Evolutionary conservation across 1,140 invertebrate genomes (phyloP).

Genomic region (Paraescarpia echinospica): DNA sequence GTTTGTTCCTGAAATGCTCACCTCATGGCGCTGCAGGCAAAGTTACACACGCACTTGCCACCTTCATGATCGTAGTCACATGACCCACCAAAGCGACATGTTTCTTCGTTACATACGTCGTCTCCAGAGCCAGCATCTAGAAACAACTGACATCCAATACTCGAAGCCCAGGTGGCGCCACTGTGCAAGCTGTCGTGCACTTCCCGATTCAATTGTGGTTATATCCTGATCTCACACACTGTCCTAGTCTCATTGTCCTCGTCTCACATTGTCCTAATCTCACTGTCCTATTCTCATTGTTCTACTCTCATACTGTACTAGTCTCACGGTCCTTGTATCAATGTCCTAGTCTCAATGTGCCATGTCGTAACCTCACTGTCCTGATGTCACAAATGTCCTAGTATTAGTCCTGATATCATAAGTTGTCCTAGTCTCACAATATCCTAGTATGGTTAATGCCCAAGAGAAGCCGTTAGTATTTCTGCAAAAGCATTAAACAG

Average conservation of each 20-base stretch:
- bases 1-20: conserved; percentile 26
- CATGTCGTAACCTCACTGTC: too few species aligned
- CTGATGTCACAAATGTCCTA: too few species aligned
- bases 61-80: conserved; percentile 63
- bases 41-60: conserved; percentile 53
- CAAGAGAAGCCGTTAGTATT: background rate
- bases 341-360: too few species aligned
- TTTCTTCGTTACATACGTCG: conserved; percentile 72
- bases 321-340: too few species aligned
- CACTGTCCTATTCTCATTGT: too few species aligned
- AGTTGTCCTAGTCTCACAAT: too few species aligned
- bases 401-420: too few species aligned
- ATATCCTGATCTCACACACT: background rate
- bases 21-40: conserved; percentile 54
- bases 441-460: background rate
- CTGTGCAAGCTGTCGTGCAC: background rate
- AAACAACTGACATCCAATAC: background rate
- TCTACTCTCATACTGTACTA: too few species aligned
- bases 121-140: conserved; percentile 41
- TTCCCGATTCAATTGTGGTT: background rate
- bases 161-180: background rate
- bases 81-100: conserved; percentile 80
- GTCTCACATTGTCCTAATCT: background rate
- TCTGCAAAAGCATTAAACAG: background rate
- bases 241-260: background rate